phyloP scores from a whole-genome alignment of 2,888 invertebrate genomes.

The Drosophila ezoana region DNA sequence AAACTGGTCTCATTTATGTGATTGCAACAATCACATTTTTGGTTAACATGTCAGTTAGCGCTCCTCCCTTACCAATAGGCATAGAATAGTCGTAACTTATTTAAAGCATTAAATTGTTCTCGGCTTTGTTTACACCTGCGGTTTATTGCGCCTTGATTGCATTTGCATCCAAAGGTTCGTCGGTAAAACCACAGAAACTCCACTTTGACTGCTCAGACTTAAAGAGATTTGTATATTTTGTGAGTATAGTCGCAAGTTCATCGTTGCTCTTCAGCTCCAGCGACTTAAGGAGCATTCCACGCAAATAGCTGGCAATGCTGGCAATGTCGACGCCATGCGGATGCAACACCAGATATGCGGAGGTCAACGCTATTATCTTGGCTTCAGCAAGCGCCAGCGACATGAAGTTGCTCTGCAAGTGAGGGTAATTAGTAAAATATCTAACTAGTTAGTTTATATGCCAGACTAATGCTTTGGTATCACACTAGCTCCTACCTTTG shows the following conservation, averaged over 20 bases:
- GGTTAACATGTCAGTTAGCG: conserved; percentile 60
- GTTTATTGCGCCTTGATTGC: conserved; percentile 30
- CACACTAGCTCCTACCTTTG: conserved; percentile 27
- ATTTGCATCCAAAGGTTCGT: conserved; percentile 46
- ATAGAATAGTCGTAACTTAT: conserved; percentile 58
- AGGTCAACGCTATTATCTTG: conserved; percentile 93
- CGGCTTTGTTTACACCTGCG: conserved; percentile 43
- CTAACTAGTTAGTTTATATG: too few species aligned
- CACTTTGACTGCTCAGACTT: conserved; percentile 89
- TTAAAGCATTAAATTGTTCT: conserved; percentile 72
- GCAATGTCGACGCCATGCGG: conserved; percentile 96
- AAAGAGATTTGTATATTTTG: conserved; percentile 92
- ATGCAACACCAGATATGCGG: conserved; percentile 94
- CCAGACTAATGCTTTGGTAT: too few species aligned
- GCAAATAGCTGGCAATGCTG: conserved; percentile 95
- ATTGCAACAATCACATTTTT: conserved; percentile 65
- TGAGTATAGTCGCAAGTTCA: conserved; percentile 90
- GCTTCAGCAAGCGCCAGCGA: conserved; percentile 86
- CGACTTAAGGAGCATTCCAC: conserved; percentile 88
- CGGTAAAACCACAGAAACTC: conserved; percentile 89
- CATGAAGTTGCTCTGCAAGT: conserved; percentile 40
- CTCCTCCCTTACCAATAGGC: conserved; percentile 45
- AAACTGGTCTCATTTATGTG: conserved; percentile 74
- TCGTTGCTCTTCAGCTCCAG: conserved; percentile 90
- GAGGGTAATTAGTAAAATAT: not conserved